Percentiles rank a stretch among this genome's conserved stretches.
phyloP scores from a whole-genome alignment of 2,888 invertebrate species.

The Drosophila macrospina region DNA sequence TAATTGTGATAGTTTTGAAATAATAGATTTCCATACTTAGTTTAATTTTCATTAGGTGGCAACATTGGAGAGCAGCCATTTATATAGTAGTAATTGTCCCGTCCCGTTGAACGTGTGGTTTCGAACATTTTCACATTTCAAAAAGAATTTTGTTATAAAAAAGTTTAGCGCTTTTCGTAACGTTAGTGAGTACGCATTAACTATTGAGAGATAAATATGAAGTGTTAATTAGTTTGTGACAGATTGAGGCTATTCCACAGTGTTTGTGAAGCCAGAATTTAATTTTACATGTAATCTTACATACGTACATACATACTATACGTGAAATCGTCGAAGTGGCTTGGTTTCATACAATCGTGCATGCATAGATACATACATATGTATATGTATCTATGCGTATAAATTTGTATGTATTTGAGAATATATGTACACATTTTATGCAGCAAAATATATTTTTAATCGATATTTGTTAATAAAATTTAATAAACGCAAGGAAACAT shows the following conservation, averaged over 20 bases:
- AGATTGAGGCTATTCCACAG: background rate
- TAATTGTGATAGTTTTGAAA: background rate
- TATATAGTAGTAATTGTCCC: constrained; percentile 59
- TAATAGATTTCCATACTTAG: background rate
- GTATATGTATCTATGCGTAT: constrained; percentile 24
- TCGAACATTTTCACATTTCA: constrained; percentile 44
- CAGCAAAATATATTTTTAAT: constrained; percentile 35
- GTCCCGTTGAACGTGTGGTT: constrained; percentile 60
- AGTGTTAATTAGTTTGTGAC: background rate
- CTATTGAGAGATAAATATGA: background rate
- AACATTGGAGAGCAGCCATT: constrained; percentile 56
- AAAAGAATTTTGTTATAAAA: constrained; percentile 28
- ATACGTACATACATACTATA: constrained; percentile 39
- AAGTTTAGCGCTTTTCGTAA: background rate
- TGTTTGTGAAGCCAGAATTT: constrained; percentile 6
- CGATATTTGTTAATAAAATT: constrained; percentile 13
- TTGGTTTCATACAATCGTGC: constrained; percentile 50
- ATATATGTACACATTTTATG: constrained; percentile 28
- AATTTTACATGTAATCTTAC: constrained; percentile 27
- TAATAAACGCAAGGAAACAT: background rate
- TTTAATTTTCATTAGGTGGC: constrained; percentile 51
- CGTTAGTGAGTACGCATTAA: background rate
- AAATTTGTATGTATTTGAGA: constrained; percentile 23
- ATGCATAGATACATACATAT: constrained; percentile 21
- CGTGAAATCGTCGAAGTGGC: constrained; percentile 61